phyloP scores from a whole-genome alignment of 2,797 vertebrate species.

The Enteromius paludinosus region DNA sequence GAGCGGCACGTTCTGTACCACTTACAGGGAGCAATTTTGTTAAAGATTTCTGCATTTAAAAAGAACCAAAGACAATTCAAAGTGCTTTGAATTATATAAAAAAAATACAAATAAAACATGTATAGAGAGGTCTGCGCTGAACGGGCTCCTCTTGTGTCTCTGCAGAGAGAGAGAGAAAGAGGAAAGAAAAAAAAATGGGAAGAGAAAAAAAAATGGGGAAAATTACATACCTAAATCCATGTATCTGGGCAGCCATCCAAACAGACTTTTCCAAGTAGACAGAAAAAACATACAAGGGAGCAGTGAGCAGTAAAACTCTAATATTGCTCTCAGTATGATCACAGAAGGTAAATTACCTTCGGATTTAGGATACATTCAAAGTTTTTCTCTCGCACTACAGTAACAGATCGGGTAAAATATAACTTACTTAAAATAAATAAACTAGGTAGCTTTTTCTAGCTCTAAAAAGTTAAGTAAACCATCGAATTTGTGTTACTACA shows the following conservation, averaged over 20 bases:
- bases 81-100: neutral
- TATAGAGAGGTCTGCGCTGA: constrained; percentile 8
- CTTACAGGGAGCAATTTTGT: constrained; percentile 32
- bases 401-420: constrained; percentile 30
- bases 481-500: constrained; percentile 21
- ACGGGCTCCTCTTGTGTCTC: constrained; percentile 22
- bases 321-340: constrained; percentile 70
- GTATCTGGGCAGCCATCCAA: constrained; percentile 74
- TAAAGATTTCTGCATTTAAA: constrained; percentile 22
- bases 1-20: constrained; percentile 18
- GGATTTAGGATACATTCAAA: constrained; percentile 43
- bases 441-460: constrained; percentile 9
- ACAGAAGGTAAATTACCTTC: constrained; percentile 63
- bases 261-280: constrained; percentile 69
- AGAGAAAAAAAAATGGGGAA: constrained; percentile 44
- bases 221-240: constrained; percentile 71
- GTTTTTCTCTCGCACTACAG: constrained; percentile 40
- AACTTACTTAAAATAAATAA: constrained; percentile 22
- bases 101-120: neutral
- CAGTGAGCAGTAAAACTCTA: constrained; percentile 65
- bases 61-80: neutral
- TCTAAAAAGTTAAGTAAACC: constrained; percentile 8
- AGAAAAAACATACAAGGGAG: constrained; percentile 65
- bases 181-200: constrained; percentile 12
- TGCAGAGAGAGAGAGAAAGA: neutral